Base-by-base conservation (phyloP, 2,113 vertebrate species). In the Otis tarda region DNA sequence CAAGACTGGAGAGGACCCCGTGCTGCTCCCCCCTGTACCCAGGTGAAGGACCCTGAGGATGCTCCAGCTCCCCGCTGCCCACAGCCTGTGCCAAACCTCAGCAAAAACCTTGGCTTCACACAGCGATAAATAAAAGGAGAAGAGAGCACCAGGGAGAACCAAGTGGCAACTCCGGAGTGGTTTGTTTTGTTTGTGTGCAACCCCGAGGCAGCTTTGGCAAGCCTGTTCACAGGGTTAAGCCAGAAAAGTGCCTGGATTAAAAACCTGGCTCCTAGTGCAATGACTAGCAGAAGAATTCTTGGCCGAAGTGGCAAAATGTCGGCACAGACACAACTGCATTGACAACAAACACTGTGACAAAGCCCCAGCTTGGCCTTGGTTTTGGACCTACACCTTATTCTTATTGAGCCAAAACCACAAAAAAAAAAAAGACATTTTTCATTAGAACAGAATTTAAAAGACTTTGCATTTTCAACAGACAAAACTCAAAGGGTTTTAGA, bases 21-120 rank as follows among this genome's bases (percentile, higher is more conserved):
- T 3, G 2, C 8, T 31, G 15, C 56, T 88, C 24, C 49, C 6
- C 9, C 4, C 41, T 43, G 4, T 47, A 15, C 10, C 33, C 25
- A 49, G 15, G 43, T 3, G 5, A 89, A 45, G n/a, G 31, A 47
- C 23, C 8, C 14, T 65, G 19, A 0, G 2, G 68, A 30, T 81
- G 31, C 41, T 84, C 63, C 37, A 10, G 12, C n/a, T 81, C 57
- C 30, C 19, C 73, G 35, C 43, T 0, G 3, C 22, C 0, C 0
- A 0, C 41, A 77, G 41, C 5, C 11, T 25, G 19, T 1, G 2
- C 18, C 63, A 83, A 83, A 76, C n/a, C 27, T 33, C 2, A 4
- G 21, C 45, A 73, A 41, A 77, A 83, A 61, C 22, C n/a, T 63
- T 23, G 7, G 31, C 19, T 86, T 88, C 49, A 16, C 11, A 7